Evolutionary conservation across 2,113 vertebrate genomes (phyloP), one percentile per base, ranked within the genome.

Genomic region (Gorsachius goisagi): DNA sequence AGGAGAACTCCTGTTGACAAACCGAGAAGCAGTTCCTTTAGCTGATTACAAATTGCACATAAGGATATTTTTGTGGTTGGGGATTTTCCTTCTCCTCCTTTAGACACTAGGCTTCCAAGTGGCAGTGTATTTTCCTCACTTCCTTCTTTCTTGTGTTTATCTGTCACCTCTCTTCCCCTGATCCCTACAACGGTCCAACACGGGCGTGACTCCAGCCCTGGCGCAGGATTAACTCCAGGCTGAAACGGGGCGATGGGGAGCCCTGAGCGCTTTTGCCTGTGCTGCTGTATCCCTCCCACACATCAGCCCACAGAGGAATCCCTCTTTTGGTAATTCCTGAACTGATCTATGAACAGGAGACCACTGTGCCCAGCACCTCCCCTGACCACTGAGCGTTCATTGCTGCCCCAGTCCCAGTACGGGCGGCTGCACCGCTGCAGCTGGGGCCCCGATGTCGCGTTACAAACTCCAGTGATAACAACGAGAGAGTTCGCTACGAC

Each of bases 61-160:
- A 22, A 8, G 22, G 27, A 88, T 13, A 18, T 59, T 45, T 44
- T 63, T 68, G 56, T 27, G 17, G 15, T 28, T 1, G 1, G 19
- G 30, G 32, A 45, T 80, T 67, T 95, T 77, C n/a, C n/a, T 67
- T 72, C 45, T 32, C 27, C 14, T 77, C 20, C 33, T 59, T 83
- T 53, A 69, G 63, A 71, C 12, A 23, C 9, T 14, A 11, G 35
- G 35, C 12, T 85, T 52, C 45, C 39, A 76, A 71, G 52, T 0
- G 1, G 26, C 24, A 88, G 13, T 0, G 0, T 5, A 7, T 52
- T 66, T 67, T 15, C 56, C 52, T 10, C 8, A 11, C 39, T 37
- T 41, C 32, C 32, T 41, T 45, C 37, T 74, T 74, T 50, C 32
- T 55, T 56, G 23, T 35, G 12, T 73, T 76, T 52, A 74, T 35